Conservation (phyloP, 2,797 vertebrate species). For the Siniperca scherzeri region DNA sequence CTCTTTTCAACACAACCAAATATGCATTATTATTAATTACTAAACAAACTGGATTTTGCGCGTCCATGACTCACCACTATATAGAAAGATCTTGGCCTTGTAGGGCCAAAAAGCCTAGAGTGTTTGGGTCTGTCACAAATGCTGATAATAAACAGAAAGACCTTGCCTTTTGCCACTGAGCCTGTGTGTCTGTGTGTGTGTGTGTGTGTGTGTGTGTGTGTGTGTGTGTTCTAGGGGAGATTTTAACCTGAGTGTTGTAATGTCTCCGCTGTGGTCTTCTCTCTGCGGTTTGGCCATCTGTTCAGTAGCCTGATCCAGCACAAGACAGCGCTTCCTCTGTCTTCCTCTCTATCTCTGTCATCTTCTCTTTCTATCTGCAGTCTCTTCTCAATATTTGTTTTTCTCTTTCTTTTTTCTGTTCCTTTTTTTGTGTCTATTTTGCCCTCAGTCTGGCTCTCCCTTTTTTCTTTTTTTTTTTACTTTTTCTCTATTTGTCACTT, state of each 20-base stretch:
- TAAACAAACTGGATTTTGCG: constrained; percentile 1
- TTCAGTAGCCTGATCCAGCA: constrained; percentile 66
- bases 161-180: constrained; percentile 63
- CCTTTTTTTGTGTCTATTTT: neutral
- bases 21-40: constrained; percentile 4
- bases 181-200: constrained; percentile 17
- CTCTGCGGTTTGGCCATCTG: constrained; percentile 83
- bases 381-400: constrained; percentile 4
- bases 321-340: constrained; percentile 47
- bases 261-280: constrained; percentile 78
- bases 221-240: constrained; percentile 68
- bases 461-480: neutral
- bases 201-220: constrained; percentile 11
- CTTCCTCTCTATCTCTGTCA: constrained; percentile 41
- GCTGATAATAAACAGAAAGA: constrained; percentile 61
- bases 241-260: constrained; percentile 85
- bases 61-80: neutral
- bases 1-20: neutral
- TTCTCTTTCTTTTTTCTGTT: neutral
- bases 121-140: constrained; percentile 34
- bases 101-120: neutral
- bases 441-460: neutral
- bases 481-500: constrained; percentile 28
- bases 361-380: constrained; percentile 24
- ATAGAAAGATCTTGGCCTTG: neutral